phyloP scores from a whole-genome alignment of 2,888 invertebrate genomes.

The Eudasyphora cyanicolor region DNA sequence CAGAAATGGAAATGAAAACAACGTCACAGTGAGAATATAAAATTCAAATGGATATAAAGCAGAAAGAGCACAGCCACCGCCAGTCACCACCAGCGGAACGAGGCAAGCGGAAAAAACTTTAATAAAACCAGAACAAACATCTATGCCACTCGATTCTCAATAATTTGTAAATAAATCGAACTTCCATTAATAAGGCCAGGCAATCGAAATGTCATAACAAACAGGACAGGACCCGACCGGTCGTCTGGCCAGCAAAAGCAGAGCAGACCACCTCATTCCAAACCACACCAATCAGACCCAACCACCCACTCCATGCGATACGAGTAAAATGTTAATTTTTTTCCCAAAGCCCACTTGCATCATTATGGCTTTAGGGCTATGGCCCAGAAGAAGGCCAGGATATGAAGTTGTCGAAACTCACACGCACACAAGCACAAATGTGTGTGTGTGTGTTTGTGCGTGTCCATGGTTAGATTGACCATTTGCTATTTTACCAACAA shows the following conservation, averaged over 20 bases:
- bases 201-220: not conserved
- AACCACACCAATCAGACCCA: too few relatives aligned
- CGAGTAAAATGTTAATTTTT: not conserved
- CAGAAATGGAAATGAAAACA: constrained; percentile 7
- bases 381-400: not conserved
- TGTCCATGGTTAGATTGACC: not conserved
- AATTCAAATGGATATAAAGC: constrained; percentile 24
- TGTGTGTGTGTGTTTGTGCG: too few relatives aligned
- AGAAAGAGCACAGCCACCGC: not conserved
- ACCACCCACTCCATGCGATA: not conserved
- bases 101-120: not conserved
- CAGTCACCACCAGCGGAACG: not conserved
- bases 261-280: too few relatives aligned
- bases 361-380: not conserved
- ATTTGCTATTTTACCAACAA: not conserved
- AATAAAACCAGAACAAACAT: constrained; percentile 23
- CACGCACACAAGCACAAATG: not conserved
- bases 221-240: not conserved
- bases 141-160: not conserved
- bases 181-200: not conserved
- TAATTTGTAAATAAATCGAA: constrained; percentile 3
- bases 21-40: constrained; percentile 1
- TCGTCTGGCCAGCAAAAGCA: too few relatives aligned
- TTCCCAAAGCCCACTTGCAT: not conserved
- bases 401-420: not conserved